Evolutionary conservation across 2,113 vertebrate genomes (phyloP).

Genomic region (Micronycteris hirsuta): DNA sequence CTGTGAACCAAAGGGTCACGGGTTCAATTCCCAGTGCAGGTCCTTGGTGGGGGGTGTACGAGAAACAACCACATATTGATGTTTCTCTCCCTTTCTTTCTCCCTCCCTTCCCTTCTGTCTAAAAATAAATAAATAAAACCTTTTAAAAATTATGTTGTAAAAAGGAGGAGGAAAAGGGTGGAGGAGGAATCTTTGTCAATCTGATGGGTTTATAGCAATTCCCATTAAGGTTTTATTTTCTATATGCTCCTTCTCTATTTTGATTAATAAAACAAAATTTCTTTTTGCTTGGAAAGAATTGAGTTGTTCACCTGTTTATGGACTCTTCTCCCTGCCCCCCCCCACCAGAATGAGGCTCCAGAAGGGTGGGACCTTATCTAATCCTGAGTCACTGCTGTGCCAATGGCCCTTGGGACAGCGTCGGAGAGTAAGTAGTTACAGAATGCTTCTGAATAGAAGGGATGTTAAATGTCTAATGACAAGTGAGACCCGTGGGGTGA

Average conservation of each 20-base stretch:
- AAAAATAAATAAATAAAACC: too few relatives aligned
- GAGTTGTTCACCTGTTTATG: neutral
- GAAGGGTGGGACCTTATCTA: neutral
- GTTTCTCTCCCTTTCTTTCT: too few relatives aligned
- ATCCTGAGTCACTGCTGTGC: neutral
- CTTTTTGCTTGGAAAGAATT: neutral
- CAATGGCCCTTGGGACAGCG: neutral
- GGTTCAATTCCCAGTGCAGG: too few relatives aligned
- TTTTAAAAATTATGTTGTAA: neutral
- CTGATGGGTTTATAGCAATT: neutral
- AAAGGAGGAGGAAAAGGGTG: neutral
- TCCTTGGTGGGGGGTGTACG: too few relatives aligned
- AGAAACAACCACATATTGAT: too few relatives aligned
- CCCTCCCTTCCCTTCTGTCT: too few relatives aligned
- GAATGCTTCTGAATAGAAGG: neutral
- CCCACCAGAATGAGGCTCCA: neutral
- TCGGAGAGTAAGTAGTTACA: neutral
- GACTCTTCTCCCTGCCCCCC: accelerated
- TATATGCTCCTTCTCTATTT: neutral
- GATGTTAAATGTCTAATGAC: neutral
- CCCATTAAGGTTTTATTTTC: neutral
- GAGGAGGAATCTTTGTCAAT: neutral
- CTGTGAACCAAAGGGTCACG: too few relatives aligned
- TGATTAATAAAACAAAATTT: neutral
- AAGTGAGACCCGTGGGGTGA: neutral